Conservation (phyloP, 2,797 vertebrate genomes). For the Xerus rutilus region DNA sequence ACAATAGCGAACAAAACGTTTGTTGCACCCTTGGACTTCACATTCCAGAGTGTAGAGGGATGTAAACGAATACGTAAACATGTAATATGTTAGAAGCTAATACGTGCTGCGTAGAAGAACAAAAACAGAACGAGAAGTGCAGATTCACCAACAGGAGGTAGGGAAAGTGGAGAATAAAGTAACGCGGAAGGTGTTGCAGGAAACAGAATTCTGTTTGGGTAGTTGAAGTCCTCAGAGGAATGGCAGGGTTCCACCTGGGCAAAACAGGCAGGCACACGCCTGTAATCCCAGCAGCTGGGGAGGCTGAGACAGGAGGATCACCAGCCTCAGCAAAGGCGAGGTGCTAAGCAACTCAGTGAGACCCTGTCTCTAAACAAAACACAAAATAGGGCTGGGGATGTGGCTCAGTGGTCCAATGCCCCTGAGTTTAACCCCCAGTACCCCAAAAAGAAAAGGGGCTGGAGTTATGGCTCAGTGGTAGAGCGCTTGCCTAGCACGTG, state of each 20-base stretch:
- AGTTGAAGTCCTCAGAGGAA: background rate
- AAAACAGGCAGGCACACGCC: too few species aligned
- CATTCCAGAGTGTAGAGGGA: background rate
- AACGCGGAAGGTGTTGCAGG: background rate
- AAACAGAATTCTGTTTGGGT: background rate
- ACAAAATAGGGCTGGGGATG: too few species aligned
- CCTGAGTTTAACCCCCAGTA: too few species aligned
- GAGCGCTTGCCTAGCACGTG: too few species aligned
- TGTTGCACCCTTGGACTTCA: background rate
- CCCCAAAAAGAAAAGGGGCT: too few species aligned
- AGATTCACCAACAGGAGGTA: background rate
- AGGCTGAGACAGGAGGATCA: too few species aligned
- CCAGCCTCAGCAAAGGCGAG: too few species aligned
- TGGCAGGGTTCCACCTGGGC: background rate
- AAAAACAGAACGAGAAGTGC: background rate
- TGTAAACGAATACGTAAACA: background rate
- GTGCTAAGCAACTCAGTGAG: too few species aligned
- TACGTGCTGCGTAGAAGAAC: background rate
- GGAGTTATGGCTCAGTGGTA: too few species aligned
- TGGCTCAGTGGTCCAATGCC: too few species aligned
- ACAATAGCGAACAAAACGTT: background rate
- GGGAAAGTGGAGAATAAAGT: background rate
- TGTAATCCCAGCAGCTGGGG: too few species aligned
- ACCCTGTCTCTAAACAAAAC: too few species aligned
- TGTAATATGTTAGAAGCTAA: background rate